Percentiles rank a stretch among this genome's conserved stretches.
Evolutionary conservation across 2,888 invertebrate species (phyloP).

Genomic region (Emmelina monodactyla): DNA sequence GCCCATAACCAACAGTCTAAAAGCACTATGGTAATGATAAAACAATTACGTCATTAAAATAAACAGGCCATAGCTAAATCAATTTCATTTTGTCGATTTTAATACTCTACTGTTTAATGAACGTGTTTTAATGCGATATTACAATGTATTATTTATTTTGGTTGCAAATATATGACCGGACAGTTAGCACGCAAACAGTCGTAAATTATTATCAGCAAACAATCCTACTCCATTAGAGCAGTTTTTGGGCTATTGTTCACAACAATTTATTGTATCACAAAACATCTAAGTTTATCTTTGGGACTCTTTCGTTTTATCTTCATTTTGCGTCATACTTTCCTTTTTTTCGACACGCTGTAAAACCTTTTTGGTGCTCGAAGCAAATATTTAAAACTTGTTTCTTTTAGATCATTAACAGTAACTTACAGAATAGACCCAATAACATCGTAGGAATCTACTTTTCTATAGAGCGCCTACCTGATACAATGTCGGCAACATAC

Average conservation of each 20-base stretch:
- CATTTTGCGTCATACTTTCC: constrained; percentile 25
- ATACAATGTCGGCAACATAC: too few species aligned
- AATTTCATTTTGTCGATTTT: too few species aligned
- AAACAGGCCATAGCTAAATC: constrained; percentile 3
- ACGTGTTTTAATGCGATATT: too few species aligned
- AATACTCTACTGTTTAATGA: too few species aligned
- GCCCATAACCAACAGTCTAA: constrained; percentile 24
- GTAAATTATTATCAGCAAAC: constrained; percentile 4
- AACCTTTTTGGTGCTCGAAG: neutral
- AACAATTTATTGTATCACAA: constrained; percentile 24
- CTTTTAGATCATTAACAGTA: too few species aligned
- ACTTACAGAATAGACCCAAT: too few species aligned
- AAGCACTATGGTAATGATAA: constrained; percentile 25
- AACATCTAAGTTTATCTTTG: constrained; percentile 25
- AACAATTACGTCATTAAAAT: constrained; percentile 25
- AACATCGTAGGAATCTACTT: too few species aligned
- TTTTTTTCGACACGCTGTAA: constrained; percentile 2
- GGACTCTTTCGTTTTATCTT: constrained; percentile 25
- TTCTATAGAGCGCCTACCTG: too few species aligned
- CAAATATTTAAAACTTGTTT: too few species aligned
- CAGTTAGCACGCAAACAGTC: neutral
- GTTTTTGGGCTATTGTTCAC: constrained; percentile 14
- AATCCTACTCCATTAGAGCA: constrained; percentile 5
- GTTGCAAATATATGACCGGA: neutral
- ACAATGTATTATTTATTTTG: too few species aligned